phyloP scores from a whole-genome alignment of 2,888 invertebrate species.

The Malthinus seriepunctatus region DNA sequence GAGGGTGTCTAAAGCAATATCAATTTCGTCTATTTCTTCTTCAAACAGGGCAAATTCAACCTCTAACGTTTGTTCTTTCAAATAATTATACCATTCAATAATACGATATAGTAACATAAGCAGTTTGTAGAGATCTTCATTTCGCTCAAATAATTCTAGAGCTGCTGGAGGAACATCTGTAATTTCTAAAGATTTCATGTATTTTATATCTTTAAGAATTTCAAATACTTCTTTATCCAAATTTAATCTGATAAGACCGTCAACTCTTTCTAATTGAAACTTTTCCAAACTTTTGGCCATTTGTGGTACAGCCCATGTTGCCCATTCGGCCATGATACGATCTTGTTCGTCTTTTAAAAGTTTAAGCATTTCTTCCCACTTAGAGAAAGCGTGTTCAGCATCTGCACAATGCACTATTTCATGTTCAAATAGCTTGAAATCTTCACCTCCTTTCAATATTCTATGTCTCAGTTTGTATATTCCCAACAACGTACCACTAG shows the following conservation, averaged over 20 bases:
- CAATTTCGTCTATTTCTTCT: slow-evolving; percentile 76
- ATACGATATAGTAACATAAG: slow-evolving; percentile 58
- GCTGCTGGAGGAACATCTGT: slow-evolving; percentile 67
- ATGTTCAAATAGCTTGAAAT: slow-evolving; percentile 67
- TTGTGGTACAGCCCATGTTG: slow-evolving; percentile 63
- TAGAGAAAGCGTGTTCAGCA: slow-evolving; percentile 59
- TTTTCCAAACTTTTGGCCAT: slow-evolving; percentile 66
- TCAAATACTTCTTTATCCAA: slow-evolving; percentile 71
- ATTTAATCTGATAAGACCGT: slow-evolving; percentile 64
- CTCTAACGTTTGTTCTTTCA: slow-evolving; percentile 70
- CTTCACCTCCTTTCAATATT: slow-evolving; percentile 63
- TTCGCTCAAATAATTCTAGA: slow-evolving; percentile 65
- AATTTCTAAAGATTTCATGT: slow-evolving; percentile 58
- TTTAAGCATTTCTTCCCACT: slow-evolving; percentile 68
- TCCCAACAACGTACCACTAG: slow-evolving; percentile 73
- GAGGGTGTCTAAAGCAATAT: slow-evolving; percentile 68
- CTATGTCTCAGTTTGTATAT: slow-evolving; percentile 67
- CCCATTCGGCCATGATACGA: slow-evolving; percentile 72
- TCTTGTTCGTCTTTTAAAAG: slow-evolving; percentile 67
- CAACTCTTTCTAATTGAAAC: slow-evolving; percentile 61
- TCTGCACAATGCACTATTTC: slow-evolving; percentile 62
- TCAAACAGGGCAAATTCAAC: slow-evolving; percentile 79
- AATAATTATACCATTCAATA: slow-evolving; percentile 82
- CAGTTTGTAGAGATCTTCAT: slow-evolving; percentile 65
- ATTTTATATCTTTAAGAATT: slow-evolving; percentile 80